Evolutionary conservation across 2,888 invertebrate species (phyloP), one percentile per base, ranked within the genome.

Genomic region (Drosophila colorata): DNA sequence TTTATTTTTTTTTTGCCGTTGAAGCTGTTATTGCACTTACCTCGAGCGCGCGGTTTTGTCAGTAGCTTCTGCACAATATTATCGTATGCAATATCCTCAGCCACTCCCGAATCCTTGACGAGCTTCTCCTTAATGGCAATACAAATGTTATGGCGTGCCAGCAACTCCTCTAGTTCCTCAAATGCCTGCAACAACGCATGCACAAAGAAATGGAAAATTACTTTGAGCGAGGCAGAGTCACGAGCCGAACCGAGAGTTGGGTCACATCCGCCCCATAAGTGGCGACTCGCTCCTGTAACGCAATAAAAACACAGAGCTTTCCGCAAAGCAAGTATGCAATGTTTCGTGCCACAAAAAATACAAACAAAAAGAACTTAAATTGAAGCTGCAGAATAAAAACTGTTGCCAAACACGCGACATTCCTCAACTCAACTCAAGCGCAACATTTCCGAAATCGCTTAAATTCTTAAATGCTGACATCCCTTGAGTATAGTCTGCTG

Each of bases 91-190:
- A 94, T 94, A 90, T 97, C 97, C 78, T 95, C 95, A 0, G 98
- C 98, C 2, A 98, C 98, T 14, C 98, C 98, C 0, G 98, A 98
- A 92, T 98, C 98, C 91, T 98, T 98, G 59, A 97, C 97, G 61
- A 99, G 93, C 91, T 97, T 98, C 91, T 98, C 98, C 89, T 98
- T 98, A 56, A 97, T 95, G 1, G 98, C 98, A 79, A 98, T 97
- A 93, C 98, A 99, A 92, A 99, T 97, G 75, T 96, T 95, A 91
- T 96, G 94, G 79, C 95, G 95, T 0, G 96, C 95, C 57, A 99
- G 93, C 40, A 97, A 93, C 59, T 96, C 97, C 91, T 98, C 98
- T 73, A 99, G 93, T 90, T 98, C 98, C 91, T 98, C 98, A 89
- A 97, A 98, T 9, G 98, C 98, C 98, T 98, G 82, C 67, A 69